These are phyloP conservation scores for Neosalanx taihuensis DNA, from an alignment of 2,797 vertebrate genomes.

Conservation along the genomic window DNA sequence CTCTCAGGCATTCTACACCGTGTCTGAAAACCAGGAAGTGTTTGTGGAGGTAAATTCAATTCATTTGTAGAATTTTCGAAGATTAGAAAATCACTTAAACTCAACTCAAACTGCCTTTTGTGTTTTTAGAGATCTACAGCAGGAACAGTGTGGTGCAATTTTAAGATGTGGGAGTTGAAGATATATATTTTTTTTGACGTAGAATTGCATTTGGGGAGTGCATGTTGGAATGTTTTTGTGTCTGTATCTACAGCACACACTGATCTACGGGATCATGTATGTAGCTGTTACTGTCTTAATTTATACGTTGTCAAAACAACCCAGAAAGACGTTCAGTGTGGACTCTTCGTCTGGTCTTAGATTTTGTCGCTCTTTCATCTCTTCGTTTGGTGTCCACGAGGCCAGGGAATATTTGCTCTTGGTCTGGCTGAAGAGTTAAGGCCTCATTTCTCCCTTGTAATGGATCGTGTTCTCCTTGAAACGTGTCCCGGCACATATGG, in stretches of 20 bases:
- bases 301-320: constrained; percentile 12
- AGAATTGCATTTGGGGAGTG: constrained; percentile 2
- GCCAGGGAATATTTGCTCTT: constrained; percentile 40
- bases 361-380: constrained; percentile 38
- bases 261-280: background rate
- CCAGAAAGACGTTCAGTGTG: constrained; percentile 22
- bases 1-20: constrained; percentile 58
- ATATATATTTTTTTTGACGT: background rate
- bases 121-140: constrained; percentile 3
- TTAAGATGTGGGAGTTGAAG: background rate
- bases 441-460: background rate
- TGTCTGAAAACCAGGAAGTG: constrained; percentile 63
- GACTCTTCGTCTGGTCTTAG: constrained; percentile 29
- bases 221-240: background rate
- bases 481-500: background rate
- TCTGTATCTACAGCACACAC: background rate
- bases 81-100: background rate
- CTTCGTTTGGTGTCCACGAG: constrained; percentile 10
- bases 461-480: background rate
- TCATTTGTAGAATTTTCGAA: background rate
- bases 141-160: constrained; percentile 6
- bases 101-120: background rate
- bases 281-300: constrained; percentile 15
- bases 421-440: constrained; percentile 20
- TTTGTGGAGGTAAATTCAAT: constrained; percentile 70